Base-by-base conservation (phyloP, 2,113 vertebrate species). In the Larimichthys crocea region DNA sequence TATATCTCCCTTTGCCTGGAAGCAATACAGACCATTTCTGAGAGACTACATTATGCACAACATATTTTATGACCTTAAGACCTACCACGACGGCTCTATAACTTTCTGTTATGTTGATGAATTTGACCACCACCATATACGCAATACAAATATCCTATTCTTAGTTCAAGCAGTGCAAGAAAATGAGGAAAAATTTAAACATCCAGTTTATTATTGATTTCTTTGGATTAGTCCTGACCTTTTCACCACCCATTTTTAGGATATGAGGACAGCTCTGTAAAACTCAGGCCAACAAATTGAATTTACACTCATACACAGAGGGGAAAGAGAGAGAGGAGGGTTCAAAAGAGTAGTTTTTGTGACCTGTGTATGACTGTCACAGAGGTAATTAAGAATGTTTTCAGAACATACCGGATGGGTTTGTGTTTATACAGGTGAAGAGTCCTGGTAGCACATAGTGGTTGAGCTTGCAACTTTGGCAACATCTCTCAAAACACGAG, bases 361-460 rank as follows among this genome's bases (percentile, higher is more conserved):
- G 82, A 85, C 76, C 82, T 14, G 26, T 56, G 46, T 35, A 66
- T 76, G 70, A 83, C 59, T 79, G 63, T 84, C 63, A 67, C 20
- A 60, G 11, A 17, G 59, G 52, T 82, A 55, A 83, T 79, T 74
- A 65, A 79, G 19, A 50, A 50, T 22, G 52, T 55, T 72, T 56
- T 74, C 86, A 84, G 83, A 88, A 80, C 59, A 67, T 35, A 76
- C 78, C 55, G 53, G 68, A 87, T 61, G 52, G 15, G 19, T 75
- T 82, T 52, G 49, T 88, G 71, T 89, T 92, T 87, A 26, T 35
- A 55, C 86, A 90, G 84, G 73, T 88, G 82, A 86, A 44, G 64
- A 64, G 53, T 70, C 83, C 72, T 78, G 71, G 61, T 83, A 49
- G 74, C 62, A 40, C 16, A 8, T n/a, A 17, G 29, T 4, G 76